A percentile compares a stretch with the other conserved stretches of the same genome.
These are phyloP conservation scores for Nasonia giraulti DNA, from an alignment of 1,140 invertebrate genomes.

Conservation along the genomic window DNA sequence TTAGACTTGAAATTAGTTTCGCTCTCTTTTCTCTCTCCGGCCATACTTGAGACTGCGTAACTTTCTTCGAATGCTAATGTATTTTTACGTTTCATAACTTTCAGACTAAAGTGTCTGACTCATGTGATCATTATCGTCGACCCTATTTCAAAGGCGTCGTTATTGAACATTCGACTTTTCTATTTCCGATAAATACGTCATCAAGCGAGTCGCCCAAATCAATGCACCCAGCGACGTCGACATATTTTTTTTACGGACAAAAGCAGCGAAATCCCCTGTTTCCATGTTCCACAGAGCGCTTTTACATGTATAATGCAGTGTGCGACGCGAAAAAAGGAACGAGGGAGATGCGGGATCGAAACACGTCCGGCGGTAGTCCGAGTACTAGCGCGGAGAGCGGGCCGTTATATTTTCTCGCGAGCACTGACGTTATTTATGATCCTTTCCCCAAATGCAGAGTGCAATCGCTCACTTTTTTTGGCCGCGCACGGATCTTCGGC, in stretches of 20 bases:
- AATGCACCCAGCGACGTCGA: background rate
- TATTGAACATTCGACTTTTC: background rate
- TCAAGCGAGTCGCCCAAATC: background rate
- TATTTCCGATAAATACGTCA: background rate
- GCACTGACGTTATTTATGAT: slow-evolving; percentile 63
- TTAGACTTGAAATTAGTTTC: slow-evolving; percentile 49
- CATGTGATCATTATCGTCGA: background rate
- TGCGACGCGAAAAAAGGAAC: slow-evolving; percentile 15
- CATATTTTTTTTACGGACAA: background rate
- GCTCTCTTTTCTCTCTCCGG: slow-evolving; percentile 14
- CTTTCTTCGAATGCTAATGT: slow-evolving; percentile 36
- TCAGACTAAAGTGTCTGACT: slow-evolving; percentile 3
- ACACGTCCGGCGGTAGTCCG: background rate
- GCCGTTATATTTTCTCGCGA: slow-evolving; percentile 52
- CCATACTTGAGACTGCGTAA: slow-evolving; percentile 5
- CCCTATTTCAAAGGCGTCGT: background rate
- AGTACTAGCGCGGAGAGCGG: background rate
- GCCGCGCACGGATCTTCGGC: slow-evolving; percentile 60
- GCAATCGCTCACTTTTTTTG: slow-evolving; percentile 66
- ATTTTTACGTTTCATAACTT: slow-evolving; percentile 38
- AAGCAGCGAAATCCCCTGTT: background rate
- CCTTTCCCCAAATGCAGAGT: slow-evolving; percentile 64
- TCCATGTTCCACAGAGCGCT: slow-evolving; percentile 6
- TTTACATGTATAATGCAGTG: slow-evolving; percentile 48
- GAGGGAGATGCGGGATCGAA: slow-evolving; percentile 12